A percentile compares a stretch with the other conserved stretches of the same genome.
These are phyloP conservation scores for Timema podura DNA, from an alignment of 2,888 invertebrate species.

Conservation along the genomic window DNA sequence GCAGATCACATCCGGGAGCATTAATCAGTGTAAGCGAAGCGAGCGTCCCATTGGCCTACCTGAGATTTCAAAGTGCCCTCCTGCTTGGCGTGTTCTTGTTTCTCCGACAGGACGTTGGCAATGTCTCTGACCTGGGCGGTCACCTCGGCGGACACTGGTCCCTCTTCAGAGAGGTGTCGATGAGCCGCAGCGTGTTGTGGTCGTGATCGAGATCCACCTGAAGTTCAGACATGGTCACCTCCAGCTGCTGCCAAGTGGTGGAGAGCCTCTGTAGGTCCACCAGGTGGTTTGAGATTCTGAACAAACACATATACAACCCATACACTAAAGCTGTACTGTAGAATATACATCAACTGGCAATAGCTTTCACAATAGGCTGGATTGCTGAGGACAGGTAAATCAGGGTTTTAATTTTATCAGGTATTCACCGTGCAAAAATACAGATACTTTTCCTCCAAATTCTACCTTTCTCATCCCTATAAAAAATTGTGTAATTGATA, in stretches of 20 bases:
- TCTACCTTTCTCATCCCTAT: too few relatives aligned
- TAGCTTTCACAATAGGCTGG: too few relatives aligned
- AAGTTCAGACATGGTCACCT: slow-evolving; percentile 69
- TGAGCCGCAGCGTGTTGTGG: slow-evolving; percentile 53
- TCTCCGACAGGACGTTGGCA: slow-evolving; percentile 34
- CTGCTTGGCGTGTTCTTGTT: slow-evolving; percentile 27
- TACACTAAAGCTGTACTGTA: too few relatives aligned
- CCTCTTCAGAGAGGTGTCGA: slow-evolving; percentile 42
- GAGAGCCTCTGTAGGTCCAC: slow-evolving; percentile 67
- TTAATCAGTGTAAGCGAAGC: slow-evolving; percentile 32
- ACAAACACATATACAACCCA: too few relatives aligned
- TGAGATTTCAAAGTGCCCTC: slow-evolving; percentile 18
- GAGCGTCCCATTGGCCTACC: slow-evolving; percentile 12
- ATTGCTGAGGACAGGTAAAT: too few relatives aligned
- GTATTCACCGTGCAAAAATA: too few relatives aligned
- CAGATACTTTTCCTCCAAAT: too few relatives aligned
- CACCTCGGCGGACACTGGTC: slow-evolving; percentile 39
- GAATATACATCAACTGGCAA: too few relatives aligned
- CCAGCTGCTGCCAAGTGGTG: slow-evolving; percentile 71
- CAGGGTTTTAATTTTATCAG: too few relatives aligned
- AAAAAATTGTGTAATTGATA: too few relatives aligned
- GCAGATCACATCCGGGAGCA: slow-evolving; percentile 24
- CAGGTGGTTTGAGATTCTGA: slow-evolving; percentile 67
- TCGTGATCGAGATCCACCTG: slow-evolving; percentile 73
- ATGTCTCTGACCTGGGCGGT: slow-evolving; percentile 36